Conservation (phyloP, 2,113 vertebrate species). For the Limanda limanda region DNA sequence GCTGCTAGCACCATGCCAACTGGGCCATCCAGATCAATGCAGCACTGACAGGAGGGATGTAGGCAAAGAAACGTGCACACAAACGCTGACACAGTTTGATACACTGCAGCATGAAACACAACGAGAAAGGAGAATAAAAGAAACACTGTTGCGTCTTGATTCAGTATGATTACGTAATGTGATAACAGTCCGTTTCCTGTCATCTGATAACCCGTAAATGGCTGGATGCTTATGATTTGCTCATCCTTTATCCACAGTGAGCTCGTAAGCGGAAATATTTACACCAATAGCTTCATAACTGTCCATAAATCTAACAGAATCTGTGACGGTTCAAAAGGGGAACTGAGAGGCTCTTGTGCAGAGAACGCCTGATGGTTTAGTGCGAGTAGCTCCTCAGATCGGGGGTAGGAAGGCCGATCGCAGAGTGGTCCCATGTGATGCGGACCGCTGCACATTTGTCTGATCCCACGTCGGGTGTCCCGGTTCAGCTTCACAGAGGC, state of each 20-base stretch:
- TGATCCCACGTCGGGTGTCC: conserved; percentile 17
- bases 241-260: conserved; percentile 5
- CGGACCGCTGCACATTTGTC: conserved; percentile 16
- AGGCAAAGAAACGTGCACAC: conserved; percentile 14
- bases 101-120: background rate
- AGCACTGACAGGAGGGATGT: conserved; percentile 35
- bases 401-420: conserved; percentile 7
- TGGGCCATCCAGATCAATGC: conserved; percentile 64
- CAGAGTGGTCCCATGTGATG: conserved; percentile 15
- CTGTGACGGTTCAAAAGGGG: background rate
- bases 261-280: background rate
- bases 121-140: background rate
- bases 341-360: conserved; percentile 1
- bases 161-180: conserved; percentile 3
- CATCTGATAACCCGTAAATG: conserved; percentile 26
- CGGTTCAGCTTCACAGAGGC: conserved; percentile 13
- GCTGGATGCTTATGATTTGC: conserved; percentile 22
- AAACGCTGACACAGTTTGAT: conserved; percentile 15
- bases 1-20: conserved; percentile 65
- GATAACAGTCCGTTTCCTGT: conserved; percentile 25
- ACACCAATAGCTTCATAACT: background rate
- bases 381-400: background rate
- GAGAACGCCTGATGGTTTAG: background rate
- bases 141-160: background rate
- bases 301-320: background rate